Evolutionary conservation across 2,797 vertebrate genomes (phyloP).

Genomic region (Nannoperca obscura): DNA sequence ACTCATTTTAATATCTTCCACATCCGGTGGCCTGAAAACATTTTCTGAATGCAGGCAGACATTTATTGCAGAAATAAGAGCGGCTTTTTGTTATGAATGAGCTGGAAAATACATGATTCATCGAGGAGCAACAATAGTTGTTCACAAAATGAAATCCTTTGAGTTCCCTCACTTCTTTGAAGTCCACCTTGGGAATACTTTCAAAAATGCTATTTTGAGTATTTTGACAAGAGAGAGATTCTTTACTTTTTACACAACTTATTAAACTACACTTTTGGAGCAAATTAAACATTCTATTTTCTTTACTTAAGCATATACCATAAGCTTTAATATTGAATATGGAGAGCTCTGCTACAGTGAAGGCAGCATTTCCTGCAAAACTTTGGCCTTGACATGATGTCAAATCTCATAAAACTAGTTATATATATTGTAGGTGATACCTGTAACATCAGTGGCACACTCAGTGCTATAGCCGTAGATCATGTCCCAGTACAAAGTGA

Average conservation of each 20-base stretch:
- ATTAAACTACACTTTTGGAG: background rate
- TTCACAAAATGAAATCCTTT: constrained; percentile 41
- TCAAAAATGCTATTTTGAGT: constrained; percentile 34
- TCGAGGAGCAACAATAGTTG: constrained; percentile 15
- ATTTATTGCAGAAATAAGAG: constrained; percentile 23
- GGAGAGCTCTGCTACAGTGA: background rate
- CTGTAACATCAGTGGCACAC: background rate
- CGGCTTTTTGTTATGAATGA: constrained; percentile 40
- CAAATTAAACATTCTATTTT: background rate
- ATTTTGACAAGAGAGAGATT: constrained; percentile 9
- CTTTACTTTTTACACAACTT: constrained; percentile 5
- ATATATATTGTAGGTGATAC: background rate
- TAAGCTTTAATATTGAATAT: background rate
- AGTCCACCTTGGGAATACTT: constrained; percentile 28
- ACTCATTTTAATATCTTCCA: constrained; percentile 37
- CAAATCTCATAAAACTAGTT: background rate
- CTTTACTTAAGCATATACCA: background rate
- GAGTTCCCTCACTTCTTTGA: constrained; percentile 35
- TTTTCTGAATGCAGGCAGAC: constrained; percentile 27
- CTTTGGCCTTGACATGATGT: background rate
- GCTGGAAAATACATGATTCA: constrained; percentile 47
- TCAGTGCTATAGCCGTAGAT: constrained; percentile 10
- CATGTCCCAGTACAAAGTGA: constrained; percentile 29
- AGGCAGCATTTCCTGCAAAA: background rate
- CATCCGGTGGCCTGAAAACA: constrained; percentile 38